Percentiles rank a stretch among this genome's conserved stretches.
phyloP scores from a whole-genome alignment of 2,113 vertebrate species.

The Danionella cerebrum region DNA sequence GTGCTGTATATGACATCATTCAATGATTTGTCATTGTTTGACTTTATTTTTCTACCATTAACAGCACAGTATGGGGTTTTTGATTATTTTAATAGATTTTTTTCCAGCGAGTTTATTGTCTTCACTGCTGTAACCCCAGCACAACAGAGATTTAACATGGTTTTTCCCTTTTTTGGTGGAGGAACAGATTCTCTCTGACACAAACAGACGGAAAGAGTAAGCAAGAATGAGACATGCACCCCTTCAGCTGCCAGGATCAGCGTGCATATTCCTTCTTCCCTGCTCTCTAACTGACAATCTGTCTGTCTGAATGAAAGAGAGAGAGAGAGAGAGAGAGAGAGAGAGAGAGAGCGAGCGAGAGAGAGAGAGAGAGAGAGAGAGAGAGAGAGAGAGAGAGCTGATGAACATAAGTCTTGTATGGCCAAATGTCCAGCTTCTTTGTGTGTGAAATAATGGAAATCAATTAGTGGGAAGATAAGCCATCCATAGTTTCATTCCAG shows the following conservation, averaged over 20 bases:
- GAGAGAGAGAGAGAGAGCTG: neutral
- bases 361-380: neutral
- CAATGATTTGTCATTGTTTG: no score
- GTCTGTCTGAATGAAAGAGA: neutral
- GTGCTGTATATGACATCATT: no score
- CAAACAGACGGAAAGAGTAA: neutral
- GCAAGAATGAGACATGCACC: neutral
- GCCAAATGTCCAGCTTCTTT: neutral
- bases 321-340: neutral
- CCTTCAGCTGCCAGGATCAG: conserved; percentile 10
- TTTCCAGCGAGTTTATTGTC: no score
- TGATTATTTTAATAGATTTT: no score
- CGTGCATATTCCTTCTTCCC: neutral
- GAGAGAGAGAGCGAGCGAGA: neutral
- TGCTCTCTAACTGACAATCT: neutral
- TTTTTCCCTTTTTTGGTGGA: neutral
- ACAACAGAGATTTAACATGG: neutral
- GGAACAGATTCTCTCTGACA: neutral
- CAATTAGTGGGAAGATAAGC: neutral
- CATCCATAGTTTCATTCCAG: neutral
- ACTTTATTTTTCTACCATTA: no score
- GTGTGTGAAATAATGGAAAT: neutral
- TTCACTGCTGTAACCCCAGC: no score
- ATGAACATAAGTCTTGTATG: neutral
- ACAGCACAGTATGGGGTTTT: no score